Base-by-base conservation (phyloP, 1,140 invertebrate genomes). In the Aporrectodea caliginosa region DNA sequence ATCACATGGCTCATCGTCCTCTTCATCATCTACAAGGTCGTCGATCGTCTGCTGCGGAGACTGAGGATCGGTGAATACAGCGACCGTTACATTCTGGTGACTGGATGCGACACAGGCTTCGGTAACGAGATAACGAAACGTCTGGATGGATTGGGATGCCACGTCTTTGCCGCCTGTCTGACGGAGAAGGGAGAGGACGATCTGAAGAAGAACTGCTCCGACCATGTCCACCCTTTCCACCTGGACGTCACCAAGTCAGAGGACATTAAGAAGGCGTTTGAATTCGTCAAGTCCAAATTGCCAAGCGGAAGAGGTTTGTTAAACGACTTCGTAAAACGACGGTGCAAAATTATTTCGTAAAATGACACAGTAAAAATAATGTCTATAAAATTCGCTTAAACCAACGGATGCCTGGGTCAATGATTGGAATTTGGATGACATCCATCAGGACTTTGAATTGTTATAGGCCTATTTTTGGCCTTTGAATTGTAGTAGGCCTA, bases 141-240 rank as follows among this genome's bases (percentile, higher is more conserved):
- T n/a, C 70, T 72, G n/a, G 70, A 72, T 32, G 2, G 70, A 14
- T 14, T 72, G 70, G 70, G 70, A 32, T 72, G 32, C 14, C 43
- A 72, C 70, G 70, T 72, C 2, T 72, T 72, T n/a, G 70, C 70
- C n/a, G 70, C 2, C 14, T 72, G 70, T 32, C 70, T 72, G 70
- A 72, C 70, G 31, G 70, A 72, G 70, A 72, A 72, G 70, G 70
- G 70, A 72, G 70, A 72, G 31, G 70, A 72, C 32, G 70, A 72
- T 14, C 32, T 72, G 70, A 72, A 32, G 70, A 72, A 72, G 70
- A 32, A 27, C n/a, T 72, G 70, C 70, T 72, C 70, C 43, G 22
- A 58, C 43, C 43, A 58, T 6, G 43, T 58, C 43, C 43, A 58
- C 22, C 43, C 43, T 6, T 58, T 58, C 43, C 43, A 22, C 6